Base-by-base conservation (phyloP, 2,888 invertebrate genomes). In the Pachymerium ferrugineum region DNA sequence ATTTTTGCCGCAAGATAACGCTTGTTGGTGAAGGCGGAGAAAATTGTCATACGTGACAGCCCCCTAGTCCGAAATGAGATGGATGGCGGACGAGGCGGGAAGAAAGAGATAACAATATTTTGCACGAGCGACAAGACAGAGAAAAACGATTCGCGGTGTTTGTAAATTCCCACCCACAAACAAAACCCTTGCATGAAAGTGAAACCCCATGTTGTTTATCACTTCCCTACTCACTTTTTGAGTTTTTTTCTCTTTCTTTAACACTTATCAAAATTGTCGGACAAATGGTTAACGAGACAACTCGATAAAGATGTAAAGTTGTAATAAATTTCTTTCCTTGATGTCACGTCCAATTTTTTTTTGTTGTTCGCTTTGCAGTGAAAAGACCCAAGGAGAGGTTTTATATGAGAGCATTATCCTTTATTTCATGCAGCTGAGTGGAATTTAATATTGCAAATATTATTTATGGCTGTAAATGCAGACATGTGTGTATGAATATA, bases 1-100 rank as follows among this genome's bases (percentile, higher is more conserved):
- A 69, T 69, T 69, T 69, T 69, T 69, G 69, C 69, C 33, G 30
- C 33, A 69, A 69, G 69, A 69, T 69, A 69, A 69, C 69, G 33
- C 69, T 30, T 31, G 69, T 62, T 62, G 62, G 62, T 28, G 62
- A 62, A 62, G 62, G 62, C 62, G 62, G 62, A 62, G 62, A 62
- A 62, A 62, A 62, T 62, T 62, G 62, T 62, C 62, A 62, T 62
- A 62, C 62, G 62, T 62, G 62, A 62, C 62, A 62, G 62, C 25
- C 62, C 28, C 25, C 62, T 62, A 62, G 62, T 62, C 62, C 62
- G 28, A 62, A 62, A 62, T 62, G 62, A 62, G 28, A 62, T 62
- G 62, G 62, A 62, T 62, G 62, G 62, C 62, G 62, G 62, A 62
- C 62, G 62, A 62, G 62, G 62, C 62, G 62, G 62, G 62, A 62